A percentile compares a stretch with the other conserved stretches of the same genome.
Evolutionary conservation across 2,113 vertebrate species (phyloP).

Genomic region (Oryzias melastigma): DNA sequence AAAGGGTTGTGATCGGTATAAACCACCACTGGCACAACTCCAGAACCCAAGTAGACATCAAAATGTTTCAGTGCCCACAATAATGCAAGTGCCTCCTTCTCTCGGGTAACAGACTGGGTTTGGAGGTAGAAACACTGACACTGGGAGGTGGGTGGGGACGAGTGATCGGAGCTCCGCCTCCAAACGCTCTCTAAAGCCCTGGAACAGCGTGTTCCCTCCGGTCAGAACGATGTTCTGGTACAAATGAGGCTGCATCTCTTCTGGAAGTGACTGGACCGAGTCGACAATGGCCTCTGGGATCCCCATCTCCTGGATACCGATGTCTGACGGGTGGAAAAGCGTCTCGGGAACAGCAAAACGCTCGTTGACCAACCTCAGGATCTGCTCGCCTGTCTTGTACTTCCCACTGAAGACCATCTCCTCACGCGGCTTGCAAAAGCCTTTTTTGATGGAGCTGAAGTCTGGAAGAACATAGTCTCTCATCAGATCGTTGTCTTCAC

Average conservation of each 20-base stretch:
- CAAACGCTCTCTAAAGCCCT: constrained; percentile 91
- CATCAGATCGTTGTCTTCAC: constrained; percentile 91
- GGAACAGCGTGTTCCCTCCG: constrained; percentile 90
- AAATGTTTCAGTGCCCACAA: no score
- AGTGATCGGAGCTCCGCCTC: constrained; percentile 92
- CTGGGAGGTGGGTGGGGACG: constrained; percentile 88
- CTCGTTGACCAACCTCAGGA: constrained; percentile 91
- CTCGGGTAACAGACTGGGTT: constrained; percentile 93
- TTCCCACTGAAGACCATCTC: constrained; percentile 96
- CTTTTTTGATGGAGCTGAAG: constrained; percentile 98
- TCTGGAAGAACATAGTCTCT: constrained; percentile 96
- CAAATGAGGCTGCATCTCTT: constrained; percentile 99
- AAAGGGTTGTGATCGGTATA: no score
- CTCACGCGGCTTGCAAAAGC: constrained; percentile 96
- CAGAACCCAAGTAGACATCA: no score
- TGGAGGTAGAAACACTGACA: constrained; percentile 86
- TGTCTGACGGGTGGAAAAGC: constrained; percentile 94
- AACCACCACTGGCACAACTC: no score
- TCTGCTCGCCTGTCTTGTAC: constrained; percentile 96
- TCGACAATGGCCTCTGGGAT: constrained; percentile 93
- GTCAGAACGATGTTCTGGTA: constrained; percentile 96
- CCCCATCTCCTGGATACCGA: constrained; percentile 98
- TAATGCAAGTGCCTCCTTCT: constrained; percentile 83
- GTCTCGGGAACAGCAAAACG: constrained; percentile 98
- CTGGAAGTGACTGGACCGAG: constrained; percentile 90